Conservation (phyloP, 2,113 vertebrate species). For the Ifrita kowaldi region DNA sequence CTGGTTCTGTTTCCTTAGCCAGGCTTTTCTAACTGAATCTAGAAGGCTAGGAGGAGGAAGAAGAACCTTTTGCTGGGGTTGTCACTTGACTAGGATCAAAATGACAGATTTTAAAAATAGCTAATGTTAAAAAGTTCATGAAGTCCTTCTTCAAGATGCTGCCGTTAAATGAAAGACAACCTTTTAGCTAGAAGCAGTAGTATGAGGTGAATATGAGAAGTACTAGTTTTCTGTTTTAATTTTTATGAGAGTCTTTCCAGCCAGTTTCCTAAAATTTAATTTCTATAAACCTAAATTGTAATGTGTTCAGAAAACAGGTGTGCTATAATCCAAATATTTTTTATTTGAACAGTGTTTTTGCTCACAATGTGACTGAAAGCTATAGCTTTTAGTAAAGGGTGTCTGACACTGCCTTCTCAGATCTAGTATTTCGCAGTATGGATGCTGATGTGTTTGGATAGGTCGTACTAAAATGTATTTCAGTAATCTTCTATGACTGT, state of each 20-base stretch:
- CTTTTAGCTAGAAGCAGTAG: not conserved
- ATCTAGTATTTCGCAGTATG: not conserved
- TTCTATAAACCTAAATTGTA: not conserved
- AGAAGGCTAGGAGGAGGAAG: not conserved
- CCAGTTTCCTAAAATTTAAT: not conserved
- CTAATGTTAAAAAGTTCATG: not conserved
- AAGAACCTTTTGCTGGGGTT: not conserved
- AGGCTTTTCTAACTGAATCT: not conserved
- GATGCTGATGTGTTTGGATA: conserved; percentile 12
- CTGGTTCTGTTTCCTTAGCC: not conserved
- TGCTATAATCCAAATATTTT: not conserved
- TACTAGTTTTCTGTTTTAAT: not conserved
- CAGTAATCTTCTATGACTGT: not conserved
- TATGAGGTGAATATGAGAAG: not conserved
- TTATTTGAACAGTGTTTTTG: not conserved
- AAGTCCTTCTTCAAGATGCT: not conserved
- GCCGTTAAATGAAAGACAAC: not conserved
- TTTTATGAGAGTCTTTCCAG: not conserved
- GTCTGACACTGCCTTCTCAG: conserved; percentile 9
- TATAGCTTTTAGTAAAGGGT: not conserved
- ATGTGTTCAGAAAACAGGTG: not conserved
- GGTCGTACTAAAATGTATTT: not conserved
- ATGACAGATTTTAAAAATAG: conserved; percentile 12
- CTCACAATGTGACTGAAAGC: not conserved
- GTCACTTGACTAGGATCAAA: not conserved